Evolutionary conservation across 2,113 vertebrate genomes (phyloP).

Genomic region (Callocephalon fimbriatum): DNA sequence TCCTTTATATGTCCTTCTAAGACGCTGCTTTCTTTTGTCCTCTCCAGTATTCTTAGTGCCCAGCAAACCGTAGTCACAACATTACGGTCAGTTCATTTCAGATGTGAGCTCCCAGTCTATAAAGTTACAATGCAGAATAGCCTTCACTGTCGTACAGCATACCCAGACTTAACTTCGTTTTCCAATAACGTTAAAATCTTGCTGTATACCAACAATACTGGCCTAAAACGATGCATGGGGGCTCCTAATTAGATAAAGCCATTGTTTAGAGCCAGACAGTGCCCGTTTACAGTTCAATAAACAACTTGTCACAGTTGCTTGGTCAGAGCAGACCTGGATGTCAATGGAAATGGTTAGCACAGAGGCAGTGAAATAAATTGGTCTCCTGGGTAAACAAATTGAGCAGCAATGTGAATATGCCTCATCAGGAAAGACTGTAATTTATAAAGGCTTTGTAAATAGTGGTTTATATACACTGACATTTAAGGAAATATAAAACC

Average conservation of each 20-base stretch:
- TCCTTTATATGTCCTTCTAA: background rate
- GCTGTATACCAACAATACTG: slow-evolving; percentile 39
- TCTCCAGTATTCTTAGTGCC: background rate
- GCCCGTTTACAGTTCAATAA: slow-evolving; percentile 86
- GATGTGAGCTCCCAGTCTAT: background rate
- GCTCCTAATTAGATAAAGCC: slow-evolving; percentile 84
- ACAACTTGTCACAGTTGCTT: slow-evolving; percentile 88
- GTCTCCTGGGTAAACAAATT: slow-evolving; percentile 86
- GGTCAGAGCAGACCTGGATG: slow-evolving; percentile 81
- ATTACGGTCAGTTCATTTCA: background rate
- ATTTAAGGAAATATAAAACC: slow-evolving; percentile 62
- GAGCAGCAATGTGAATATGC: slow-evolving; percentile 75
- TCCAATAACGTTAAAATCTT: slow-evolving; percentile 36
- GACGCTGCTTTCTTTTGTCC: background rate
- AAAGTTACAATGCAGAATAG: slow-evolving; percentile 4
- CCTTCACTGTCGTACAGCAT: background rate
- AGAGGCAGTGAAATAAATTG: slow-evolving; percentile 84
- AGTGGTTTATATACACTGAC: slow-evolving; percentile 54
- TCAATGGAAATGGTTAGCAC: slow-evolving; percentile 83
- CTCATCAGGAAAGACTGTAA: slow-evolving; percentile 78
- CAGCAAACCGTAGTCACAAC: background rate
- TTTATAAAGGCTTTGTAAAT: slow-evolving; percentile 77
- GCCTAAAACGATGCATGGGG: slow-evolving; percentile 51
- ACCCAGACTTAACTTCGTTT: slow-evolving; percentile 27
- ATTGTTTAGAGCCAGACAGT: slow-evolving; percentile 81